Base-by-base conservation (phyloP, 1,140 invertebrate genomes). In the Chironomus tepperi region DNA sequence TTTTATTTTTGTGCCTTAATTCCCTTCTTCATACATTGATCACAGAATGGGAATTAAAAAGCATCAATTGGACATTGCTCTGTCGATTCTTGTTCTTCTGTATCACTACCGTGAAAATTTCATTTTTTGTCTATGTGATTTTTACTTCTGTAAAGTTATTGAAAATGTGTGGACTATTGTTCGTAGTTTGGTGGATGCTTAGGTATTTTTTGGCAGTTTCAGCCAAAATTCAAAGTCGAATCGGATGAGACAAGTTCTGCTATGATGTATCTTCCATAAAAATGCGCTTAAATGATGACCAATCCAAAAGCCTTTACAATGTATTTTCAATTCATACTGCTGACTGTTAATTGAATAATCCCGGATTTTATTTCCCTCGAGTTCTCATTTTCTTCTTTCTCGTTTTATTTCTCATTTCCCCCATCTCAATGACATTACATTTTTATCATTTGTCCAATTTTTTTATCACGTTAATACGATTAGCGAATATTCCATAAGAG, bases 401-500 rank as follows among this genome's bases (percentile, higher is more conserved):
- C 8, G 12, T n/a, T 57, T 57, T 57, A 47, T 10, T 47, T 47
- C 43, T 34, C 24, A 34, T 34, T 34, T 34, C 24, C 5, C n/a
- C 3, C 47, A 57, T 15, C 12, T n/a, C 12, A 57, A 57, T 15
- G 47, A 57, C 47, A 57, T 57, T 57, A 57, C 47, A 57, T n/a
- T 70, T 70, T 70, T 21, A 70, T 70, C 65, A 70, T 70, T 67
- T 70, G 16, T 18, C 65, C 65, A 70, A 57, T 57, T 70, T 8
- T 19, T n/a, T 70, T 70, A 18, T 8, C 65, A 70, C 19, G 65
- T 18, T 70, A 70, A 70, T 70, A 19, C 65, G 65, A 70, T 70
- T 70, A 70, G 18, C 12, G 47, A 57, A 57, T 57, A n/a, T n/a
- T 12, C 24, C 47, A n/a, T 15, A 57, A n/a, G 47, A 57, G 47